Evolutionary conservation across 2,888 invertebrate species (phyloP).

Genomic region (Apamea anceps): DNA sequence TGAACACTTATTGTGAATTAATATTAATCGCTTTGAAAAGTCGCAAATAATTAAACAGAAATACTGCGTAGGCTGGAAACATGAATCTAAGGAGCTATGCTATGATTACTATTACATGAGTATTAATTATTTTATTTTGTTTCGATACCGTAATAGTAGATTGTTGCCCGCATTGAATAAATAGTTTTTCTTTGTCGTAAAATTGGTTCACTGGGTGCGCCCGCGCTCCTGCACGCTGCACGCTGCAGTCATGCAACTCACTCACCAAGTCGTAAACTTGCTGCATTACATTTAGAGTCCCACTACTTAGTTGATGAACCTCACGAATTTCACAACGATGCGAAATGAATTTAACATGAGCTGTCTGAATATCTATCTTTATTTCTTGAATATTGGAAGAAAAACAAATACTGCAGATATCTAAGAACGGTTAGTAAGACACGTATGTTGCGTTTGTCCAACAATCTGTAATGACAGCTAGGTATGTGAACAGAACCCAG

Average conservation of each 20-base stretch:
- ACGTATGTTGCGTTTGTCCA: neutral
- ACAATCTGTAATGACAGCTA: too few species aligned
- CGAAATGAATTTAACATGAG: slow-evolving; percentile 43
- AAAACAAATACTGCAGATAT: slow-evolving; percentile 4
- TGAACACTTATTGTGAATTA: neutral
- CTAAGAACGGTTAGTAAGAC: neutral
- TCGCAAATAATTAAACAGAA: neutral
- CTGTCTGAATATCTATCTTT: slow-evolving; percentile 15
- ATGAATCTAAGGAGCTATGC: neutral
- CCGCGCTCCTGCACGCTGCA: neutral
- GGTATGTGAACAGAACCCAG: too few species aligned
- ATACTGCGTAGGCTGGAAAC: neutral
- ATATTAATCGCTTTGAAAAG: neutral
- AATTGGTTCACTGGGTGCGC: neutral
- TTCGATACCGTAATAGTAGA: neutral
- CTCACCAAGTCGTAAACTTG: slow-evolving; percentile 26
- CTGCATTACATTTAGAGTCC: slow-evolving; percentile 15
- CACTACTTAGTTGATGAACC: slow-evolving; percentile 1
- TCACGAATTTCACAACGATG: slow-evolving; percentile 34
- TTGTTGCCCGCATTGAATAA: too few species aligned
- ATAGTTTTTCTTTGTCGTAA: neutral
- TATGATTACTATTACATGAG: neutral
- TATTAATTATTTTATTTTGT: neutral
- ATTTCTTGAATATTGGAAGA: neutral
- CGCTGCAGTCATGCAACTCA: slow-evolving; percentile 9